phyloP scores from a whole-genome alignment of 2,113 vertebrate species.

The Zosterops lateralis region DNA sequence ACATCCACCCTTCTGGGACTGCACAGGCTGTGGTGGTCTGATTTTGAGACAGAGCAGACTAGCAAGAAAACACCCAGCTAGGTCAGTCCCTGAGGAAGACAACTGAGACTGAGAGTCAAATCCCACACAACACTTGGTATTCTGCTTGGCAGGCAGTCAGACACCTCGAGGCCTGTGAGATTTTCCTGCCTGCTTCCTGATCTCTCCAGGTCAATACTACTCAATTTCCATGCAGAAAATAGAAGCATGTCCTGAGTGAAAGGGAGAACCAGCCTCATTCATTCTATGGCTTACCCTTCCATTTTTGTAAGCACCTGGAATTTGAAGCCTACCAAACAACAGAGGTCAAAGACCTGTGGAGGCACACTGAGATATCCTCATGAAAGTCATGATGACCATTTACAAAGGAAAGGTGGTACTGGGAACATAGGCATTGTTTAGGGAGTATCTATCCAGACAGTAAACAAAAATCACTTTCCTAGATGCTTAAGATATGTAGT shows the following conservation, averaged over 20 bases:
- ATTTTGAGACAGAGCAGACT: neutral
- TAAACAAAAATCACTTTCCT: neutral
- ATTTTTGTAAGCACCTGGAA: neutral
- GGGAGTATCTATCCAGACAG: neutral
- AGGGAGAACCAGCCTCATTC: neutral
- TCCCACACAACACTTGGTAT: neutral
- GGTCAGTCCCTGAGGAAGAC: neutral
- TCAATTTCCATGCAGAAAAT: neutral
- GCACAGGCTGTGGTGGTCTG: constrained; percentile 33
- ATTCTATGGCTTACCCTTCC: neutral
- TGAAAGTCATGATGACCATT: neutral
- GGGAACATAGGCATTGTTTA: neutral
- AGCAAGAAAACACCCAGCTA: neutral
- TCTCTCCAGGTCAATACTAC: neutral
- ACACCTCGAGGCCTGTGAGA: neutral
- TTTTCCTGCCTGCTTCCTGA: neutral
- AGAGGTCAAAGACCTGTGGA: neutral
- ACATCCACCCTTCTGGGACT: constrained; percentile 39
- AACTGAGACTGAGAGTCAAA: neutral
- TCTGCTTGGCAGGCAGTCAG: neutral
- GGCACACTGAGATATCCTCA: neutral
- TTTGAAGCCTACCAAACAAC: neutral
- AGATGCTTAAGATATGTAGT: neutral
- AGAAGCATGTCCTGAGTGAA: neutral
- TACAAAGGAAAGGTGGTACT: neutral